Conservation (phyloP, 2,888 invertebrate genomes). For the Apocheima hispidaria region DNA sequence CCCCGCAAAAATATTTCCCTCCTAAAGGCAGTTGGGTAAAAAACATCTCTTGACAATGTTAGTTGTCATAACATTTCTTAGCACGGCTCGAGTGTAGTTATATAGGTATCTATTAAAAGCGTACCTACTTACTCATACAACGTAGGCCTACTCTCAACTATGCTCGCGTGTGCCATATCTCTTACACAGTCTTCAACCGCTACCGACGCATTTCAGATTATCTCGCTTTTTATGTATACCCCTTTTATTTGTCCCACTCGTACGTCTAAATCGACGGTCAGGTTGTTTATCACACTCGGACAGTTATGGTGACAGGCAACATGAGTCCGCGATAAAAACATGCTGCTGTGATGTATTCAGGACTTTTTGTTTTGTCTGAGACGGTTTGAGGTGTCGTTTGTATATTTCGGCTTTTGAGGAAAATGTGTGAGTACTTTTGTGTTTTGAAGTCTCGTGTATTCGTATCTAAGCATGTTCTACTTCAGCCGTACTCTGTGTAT, state of each 20-base stretch:
- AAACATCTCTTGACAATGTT: too few species aligned
- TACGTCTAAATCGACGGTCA: conserved; percentile 65
- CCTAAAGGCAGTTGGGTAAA: too few species aligned
- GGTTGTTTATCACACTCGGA: conserved; percentile 62
- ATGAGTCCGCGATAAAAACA: conserved; percentile 60
- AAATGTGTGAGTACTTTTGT: background rate
- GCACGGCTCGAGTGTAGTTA: background rate
- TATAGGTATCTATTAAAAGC: background rate
- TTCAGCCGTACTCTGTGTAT: too few species aligned
- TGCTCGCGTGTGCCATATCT: conserved; percentile 43
- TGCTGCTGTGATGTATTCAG: conserved; percentile 11
- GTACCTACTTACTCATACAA: background rate
- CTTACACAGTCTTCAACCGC: conserved; percentile 35
- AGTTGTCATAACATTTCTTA: too few species aligned
- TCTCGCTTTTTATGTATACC: conserved; percentile 41
- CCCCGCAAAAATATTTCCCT: too few species aligned
- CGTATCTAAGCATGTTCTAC: too few species aligned
- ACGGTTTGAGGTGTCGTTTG: conserved; percentile 5
- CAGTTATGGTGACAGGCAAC: conserved; percentile 47
- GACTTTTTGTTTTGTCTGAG: conserved; percentile 10
- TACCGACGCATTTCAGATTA: conserved; percentile 48
- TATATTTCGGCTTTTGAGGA: background rate
- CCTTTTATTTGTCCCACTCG: conserved; percentile 39
- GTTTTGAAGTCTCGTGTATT: background rate
- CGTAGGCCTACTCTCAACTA: background rate